Percentiles rank a stretch among this genome's conserved stretches.
These are phyloP conservation scores for Unio pictorum DNA, from an alignment of 2,888 invertebrate genomes.

Conservation along the genomic window DNA sequence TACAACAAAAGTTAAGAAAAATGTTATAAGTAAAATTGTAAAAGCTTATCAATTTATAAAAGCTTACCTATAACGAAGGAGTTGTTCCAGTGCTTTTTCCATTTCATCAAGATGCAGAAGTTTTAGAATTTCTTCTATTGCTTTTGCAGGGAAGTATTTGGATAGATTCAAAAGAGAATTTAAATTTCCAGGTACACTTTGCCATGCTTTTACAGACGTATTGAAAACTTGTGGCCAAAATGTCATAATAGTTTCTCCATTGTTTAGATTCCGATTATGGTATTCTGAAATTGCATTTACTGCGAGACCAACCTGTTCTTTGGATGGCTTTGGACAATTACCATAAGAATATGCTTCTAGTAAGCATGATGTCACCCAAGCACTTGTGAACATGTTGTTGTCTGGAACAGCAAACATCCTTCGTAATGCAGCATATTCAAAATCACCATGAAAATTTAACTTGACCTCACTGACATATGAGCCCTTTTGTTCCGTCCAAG, in stretches of 20 bases:
- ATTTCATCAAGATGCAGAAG: constrained; percentile 38
- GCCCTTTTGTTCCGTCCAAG: constrained; percentile 49
- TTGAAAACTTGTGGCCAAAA: constrained; percentile 55
- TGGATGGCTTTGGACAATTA: constrained; percentile 31
- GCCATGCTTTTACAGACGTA: constrained; percentile 30
- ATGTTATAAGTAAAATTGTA: too few species aligned
- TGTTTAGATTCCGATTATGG: constrained; percentile 39
- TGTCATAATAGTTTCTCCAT: constrained; percentile 44
- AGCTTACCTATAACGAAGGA: constrained; percentile 39
- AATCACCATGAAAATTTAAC: constrained; percentile 52
- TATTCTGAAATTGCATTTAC: constrained; percentile 39
- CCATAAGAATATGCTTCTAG: constrained; percentile 41
- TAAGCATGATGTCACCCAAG: constrained; percentile 42
- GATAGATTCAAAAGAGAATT: constrained; percentile 33
- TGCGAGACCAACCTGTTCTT: constrained; percentile 23
- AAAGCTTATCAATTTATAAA: not conserved
- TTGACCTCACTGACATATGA: constrained; percentile 52
- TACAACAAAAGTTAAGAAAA: too few species aligned
- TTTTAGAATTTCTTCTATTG: constrained; percentile 44
- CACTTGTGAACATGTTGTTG: constrained; percentile 50
- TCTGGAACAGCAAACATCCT: constrained; percentile 39
- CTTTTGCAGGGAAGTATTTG: constrained; percentile 33
- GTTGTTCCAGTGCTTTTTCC: constrained; percentile 32
- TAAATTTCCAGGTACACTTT: constrained; percentile 47
- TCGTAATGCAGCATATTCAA: constrained; percentile 30